Percentiles rank a stretch among this genome's conserved stretches.
These are phyloP conservation scores for Parnassius orleans DNA, from an alignment of 2,888 invertebrate genomes.

Conservation along the genomic window DNA sequence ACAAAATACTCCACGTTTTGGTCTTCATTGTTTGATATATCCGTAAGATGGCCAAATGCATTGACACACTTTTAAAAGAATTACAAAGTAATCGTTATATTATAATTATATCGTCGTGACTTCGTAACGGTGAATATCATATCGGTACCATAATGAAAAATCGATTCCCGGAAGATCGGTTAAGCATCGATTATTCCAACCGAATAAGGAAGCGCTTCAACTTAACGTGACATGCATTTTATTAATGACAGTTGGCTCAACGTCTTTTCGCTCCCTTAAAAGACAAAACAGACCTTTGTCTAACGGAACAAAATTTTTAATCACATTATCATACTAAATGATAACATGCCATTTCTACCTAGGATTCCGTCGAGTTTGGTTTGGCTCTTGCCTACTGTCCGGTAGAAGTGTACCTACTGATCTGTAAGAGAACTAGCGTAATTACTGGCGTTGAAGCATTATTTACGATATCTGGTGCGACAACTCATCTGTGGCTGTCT, in stretches of 20 bases:
- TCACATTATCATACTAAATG: too few species aligned
- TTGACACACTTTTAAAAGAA: conserved; percentile 17
- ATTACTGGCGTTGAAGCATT: too few species aligned
- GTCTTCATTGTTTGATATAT: neutral
- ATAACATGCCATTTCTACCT: too few species aligned
- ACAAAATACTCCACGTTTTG: neutral
- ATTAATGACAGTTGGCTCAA: conserved; percentile 14
- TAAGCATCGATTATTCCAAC: conserved; percentile 21
- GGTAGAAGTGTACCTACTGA: too few species aligned
- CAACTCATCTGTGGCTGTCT: too few species aligned
- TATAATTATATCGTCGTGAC: conserved; percentile 26
- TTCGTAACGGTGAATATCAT: conserved; percentile 20
- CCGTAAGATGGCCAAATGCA: conserved; percentile 7
- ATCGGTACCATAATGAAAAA: conserved; percentile 22
- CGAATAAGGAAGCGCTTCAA: conserved; percentile 25
- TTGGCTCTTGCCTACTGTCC: too few species aligned
- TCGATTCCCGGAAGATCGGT: conserved; percentile 25
- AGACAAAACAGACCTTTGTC: too few species aligned
- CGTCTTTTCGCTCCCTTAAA: too few species aligned
- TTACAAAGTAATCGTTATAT: conserved; percentile 19
- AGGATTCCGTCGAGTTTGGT: too few species aligned
- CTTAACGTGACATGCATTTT: conserved; percentile 24
- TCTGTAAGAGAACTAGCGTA: too few species aligned
- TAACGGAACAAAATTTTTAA: too few species aligned
- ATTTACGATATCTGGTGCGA: too few species aligned